Evolutionary conservation across 2,113 vertebrate species (phyloP).

Genomic region (Psophia crepitans): DNA sequence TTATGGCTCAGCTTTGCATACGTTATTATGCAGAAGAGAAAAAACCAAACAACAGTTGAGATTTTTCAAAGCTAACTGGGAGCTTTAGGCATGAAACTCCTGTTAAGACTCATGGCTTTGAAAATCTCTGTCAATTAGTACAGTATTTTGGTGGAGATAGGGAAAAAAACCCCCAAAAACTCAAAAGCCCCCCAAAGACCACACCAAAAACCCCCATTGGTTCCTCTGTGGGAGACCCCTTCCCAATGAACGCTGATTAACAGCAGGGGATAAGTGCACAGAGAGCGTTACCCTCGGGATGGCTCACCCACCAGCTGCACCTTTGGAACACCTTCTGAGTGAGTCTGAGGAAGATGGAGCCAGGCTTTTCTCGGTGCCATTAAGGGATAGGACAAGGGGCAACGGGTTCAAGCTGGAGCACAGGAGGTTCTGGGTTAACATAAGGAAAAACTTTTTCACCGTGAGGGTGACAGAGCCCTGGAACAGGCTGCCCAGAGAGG

Average conservation of each 20-base stretch:
- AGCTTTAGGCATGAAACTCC: not conserved
- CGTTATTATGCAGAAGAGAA: not conserved
- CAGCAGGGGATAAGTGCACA: accelerated
- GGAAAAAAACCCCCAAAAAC: too few species aligned
- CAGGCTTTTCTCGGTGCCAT: too few species aligned
- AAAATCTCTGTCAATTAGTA: not conserved
- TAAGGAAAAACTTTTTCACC: too few species aligned
- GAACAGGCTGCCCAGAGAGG: too few species aligned
- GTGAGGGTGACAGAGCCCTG: too few species aligned
- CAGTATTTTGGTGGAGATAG: not conserved
- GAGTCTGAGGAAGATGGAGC: too few species aligned
- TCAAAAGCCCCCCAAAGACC: too few species aligned
- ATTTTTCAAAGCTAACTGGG: not conserved
- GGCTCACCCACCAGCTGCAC: not conserved
- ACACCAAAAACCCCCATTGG: too few species aligned
- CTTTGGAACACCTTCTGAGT: not conserved
- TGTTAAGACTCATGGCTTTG: not conserved
- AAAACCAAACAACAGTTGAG: not conserved
- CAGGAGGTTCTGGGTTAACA: too few species aligned
- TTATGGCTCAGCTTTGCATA: conserved; percentile 1
- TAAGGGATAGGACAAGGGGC: too few species aligned
- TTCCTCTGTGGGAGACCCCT: not conserved
- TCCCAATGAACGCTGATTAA: not conserved
- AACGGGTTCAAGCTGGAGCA: too few species aligned
- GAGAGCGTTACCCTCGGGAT: not conserved